A percentile compares a stretch with the other conserved stretches of the same genome.
Evolutionary conservation across 2,113 vertebrate genomes (phyloP).

Genomic region (Cryptomyrus ogoouensis): DNA sequence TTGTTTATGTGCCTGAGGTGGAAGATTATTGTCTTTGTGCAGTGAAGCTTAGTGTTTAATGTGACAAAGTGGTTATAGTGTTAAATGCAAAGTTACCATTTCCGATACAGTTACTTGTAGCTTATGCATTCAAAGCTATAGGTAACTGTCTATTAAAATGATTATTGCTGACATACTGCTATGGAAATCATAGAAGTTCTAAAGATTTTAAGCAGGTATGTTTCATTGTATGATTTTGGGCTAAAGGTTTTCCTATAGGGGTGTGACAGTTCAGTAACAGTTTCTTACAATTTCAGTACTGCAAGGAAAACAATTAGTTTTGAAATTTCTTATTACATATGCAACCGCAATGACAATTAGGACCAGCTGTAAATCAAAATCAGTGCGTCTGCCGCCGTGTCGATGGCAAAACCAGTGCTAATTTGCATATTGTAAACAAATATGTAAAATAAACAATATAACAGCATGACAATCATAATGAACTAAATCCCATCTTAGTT

Average conservation of each 20-base stretch:
- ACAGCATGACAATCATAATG: neutral
- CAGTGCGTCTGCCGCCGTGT: neutral
- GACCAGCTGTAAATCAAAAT: neutral
- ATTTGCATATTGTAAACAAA: neutral
- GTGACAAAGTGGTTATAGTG: neutral
- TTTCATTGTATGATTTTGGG: too few species aligned
- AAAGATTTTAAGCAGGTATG: too few species aligned
- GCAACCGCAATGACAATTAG: neutral
- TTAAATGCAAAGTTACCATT: neutral
- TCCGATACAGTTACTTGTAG: too few species aligned
- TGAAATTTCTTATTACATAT: neutral
- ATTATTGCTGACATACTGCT: too few species aligned
- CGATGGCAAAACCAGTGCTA: neutral
- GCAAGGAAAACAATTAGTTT: neutral
- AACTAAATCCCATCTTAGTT: neutral
- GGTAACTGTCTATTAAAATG: too few species aligned
- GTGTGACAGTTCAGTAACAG: neutral
- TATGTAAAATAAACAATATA: neutral
- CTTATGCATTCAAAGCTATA: too few species aligned
- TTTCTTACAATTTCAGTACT: neutral
- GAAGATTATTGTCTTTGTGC: neutral
- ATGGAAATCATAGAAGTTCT: too few species aligned
- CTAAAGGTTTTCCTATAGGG: too few species aligned
- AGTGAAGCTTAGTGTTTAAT: neutral
- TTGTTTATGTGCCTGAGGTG: neutral